phyloP scores from a whole-genome alignment of 2,797 vertebrate genomes.

The Crocidura indochinensis region DNA sequence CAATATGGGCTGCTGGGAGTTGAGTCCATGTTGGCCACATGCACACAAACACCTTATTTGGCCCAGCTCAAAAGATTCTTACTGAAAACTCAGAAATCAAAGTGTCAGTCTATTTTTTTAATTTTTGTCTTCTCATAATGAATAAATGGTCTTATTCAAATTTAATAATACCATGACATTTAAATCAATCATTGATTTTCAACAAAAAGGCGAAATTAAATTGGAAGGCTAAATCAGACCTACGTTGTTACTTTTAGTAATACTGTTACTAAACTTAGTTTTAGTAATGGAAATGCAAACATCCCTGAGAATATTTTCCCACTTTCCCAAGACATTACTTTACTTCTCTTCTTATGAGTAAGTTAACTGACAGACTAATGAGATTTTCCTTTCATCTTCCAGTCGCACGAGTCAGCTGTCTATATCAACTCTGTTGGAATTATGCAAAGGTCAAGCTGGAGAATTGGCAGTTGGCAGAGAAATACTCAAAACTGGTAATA shows the following conservation, averaged over 20 bases:
- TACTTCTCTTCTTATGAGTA: not conserved
- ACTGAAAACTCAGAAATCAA: slow-evolving; percentile 57
- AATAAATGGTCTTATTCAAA: too few species aligned
- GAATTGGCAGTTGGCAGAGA: slow-evolving; percentile 95
- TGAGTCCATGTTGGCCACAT: too few species aligned
- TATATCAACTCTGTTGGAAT: slow-evolving; percentile 94
- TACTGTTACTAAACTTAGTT: not conserved
- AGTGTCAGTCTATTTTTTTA: not conserved
- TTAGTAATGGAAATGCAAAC: slow-evolving; percentile 12
- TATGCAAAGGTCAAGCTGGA: slow-evolving; percentile 95
- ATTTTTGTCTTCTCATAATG: not conserved
- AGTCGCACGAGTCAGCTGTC: slow-evolving; percentile 96
- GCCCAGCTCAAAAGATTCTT: slow-evolving; percentile 5
- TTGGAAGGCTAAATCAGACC: not conserved
- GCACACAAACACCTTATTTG: too few species aligned
- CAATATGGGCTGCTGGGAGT: too few species aligned
- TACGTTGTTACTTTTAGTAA: not conserved
- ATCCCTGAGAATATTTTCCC: not conserved
- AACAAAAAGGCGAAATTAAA: not conserved
- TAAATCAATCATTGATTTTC: not conserved
- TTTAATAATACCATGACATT: too few species aligned
- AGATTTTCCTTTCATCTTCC: slow-evolving; percentile 73
- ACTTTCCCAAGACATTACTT: not conserved
- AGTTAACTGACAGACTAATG: not conserved
- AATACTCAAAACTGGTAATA: slow-evolving; percentile 95